Evolutionary conservation across 1,140 invertebrate genomes (phyloP).

Genomic region (Drosophila novamexicana): DNA sequence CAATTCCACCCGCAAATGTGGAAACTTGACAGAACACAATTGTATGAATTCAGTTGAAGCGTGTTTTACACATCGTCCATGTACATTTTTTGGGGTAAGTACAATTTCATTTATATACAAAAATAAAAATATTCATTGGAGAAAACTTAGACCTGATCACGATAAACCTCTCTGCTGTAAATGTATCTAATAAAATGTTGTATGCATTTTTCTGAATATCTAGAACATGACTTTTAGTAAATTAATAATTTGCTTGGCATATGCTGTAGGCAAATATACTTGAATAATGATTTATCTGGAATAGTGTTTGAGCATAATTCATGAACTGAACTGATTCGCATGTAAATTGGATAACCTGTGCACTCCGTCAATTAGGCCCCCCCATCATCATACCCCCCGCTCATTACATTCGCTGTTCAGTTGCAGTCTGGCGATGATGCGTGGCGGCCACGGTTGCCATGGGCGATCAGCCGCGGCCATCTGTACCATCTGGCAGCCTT

Average conservation of each 20-base stretch:
- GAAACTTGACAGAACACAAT: too few relatives aligned
- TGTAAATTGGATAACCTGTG: constrained; percentile 28
- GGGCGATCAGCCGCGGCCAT: constrained; percentile 23
- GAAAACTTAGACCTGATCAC: too few relatives aligned
- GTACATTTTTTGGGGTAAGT: too few relatives aligned
- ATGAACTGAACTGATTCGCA: constrained; percentile 16
- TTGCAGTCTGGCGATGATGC: constrained; percentile 14
- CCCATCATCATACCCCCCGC: background rate
- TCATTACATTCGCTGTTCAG: too few relatives aligned
- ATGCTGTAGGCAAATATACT: background rate
- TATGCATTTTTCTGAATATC: too few relatives aligned
- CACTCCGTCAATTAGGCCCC: constrained; percentile 12
- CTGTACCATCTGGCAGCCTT: constrained; percentile 41
- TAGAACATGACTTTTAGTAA: background rate
- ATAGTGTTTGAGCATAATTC: background rate
- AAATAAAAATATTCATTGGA: too few relatives aligned
- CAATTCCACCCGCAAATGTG: too few relatives aligned
- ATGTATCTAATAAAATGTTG: too few relatives aligned
- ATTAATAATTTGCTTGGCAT: background rate
- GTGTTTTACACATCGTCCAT: too few relatives aligned
- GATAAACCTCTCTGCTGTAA: too few relatives aligned
- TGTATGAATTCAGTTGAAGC: too few relatives aligned
- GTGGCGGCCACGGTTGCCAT: constrained; percentile 8
- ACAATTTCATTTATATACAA: too few relatives aligned
- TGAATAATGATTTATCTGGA: constrained; percentile 2